These are phyloP conservation scores for Eulemur rubriventer DNA, from an alignment of 2,797 vertebrate species.

Conservation along the genomic window DNA sequence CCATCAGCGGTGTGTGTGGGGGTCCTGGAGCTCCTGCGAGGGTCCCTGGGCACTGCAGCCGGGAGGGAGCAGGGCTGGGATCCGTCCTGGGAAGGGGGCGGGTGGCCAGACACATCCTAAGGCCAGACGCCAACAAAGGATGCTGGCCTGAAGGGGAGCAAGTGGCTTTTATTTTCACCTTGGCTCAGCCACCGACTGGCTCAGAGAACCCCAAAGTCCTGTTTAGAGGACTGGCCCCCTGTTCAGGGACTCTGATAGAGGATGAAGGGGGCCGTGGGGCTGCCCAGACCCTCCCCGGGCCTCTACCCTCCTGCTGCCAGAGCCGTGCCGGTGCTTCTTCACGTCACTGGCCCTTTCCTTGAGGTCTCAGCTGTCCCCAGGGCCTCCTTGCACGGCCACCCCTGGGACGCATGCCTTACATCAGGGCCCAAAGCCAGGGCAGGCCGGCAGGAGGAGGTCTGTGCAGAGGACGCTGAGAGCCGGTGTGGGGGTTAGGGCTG, in stretches of 20 bases:
- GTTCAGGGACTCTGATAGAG: not conserved
- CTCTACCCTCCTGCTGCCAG: not conserved
- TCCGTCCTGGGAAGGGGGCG: too few species aligned
- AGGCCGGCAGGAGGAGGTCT: not conserved
- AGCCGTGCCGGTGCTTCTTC: not conserved
- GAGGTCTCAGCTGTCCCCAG: not conserved
- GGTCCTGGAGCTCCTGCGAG: not conserved
- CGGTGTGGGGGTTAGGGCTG: rapidly evolving
- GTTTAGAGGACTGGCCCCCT: not conserved
- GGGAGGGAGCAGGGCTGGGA: rapidly evolving
- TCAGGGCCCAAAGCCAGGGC: not conserved
- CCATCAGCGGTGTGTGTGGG: not conserved
- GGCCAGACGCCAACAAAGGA: not conserved
- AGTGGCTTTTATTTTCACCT: not conserved
- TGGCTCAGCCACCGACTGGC: not conserved
- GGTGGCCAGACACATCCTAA: not conserved
- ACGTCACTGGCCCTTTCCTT: rapidly evolving
- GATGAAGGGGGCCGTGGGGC: not conserved
- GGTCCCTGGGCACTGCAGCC: rapidly evolving
- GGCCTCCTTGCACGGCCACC: not conserved
- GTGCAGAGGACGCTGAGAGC: not conserved
- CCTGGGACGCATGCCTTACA: not conserved
- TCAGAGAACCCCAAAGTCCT: not conserved
- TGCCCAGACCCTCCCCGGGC: not conserved
- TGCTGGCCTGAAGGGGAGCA: not conserved